Evolutionary conservation across 2,113 vertebrate species (phyloP), one percentile per base, ranked within the genome.

Genomic region (Jacana jacana): DNA sequence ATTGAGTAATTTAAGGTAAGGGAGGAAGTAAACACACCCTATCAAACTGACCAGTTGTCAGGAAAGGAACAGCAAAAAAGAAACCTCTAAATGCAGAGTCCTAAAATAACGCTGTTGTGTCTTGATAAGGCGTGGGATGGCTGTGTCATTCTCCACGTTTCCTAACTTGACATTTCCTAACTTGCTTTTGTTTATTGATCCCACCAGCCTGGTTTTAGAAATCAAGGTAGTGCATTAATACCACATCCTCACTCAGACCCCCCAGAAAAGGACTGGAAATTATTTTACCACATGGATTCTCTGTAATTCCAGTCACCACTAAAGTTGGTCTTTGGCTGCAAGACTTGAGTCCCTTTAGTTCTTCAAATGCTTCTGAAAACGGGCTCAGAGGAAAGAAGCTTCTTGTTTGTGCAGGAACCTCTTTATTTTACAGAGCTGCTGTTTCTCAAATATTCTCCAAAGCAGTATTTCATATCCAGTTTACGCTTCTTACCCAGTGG

Each of bases 401-500:
- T 81, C 31, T 40, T 81, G 51, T 35, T 78, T 75, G 46, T 35
- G n/a, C 40, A 70, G n/a, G 72, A 77, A 27, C 24, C 25, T 71
- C 27, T 18, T 48, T 22, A 30, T 65, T 88, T 84, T 30, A 46
- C 44, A 66, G 66, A 70, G 10, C 37, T 81, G 12, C 24, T 49
- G 40, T 30, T 85, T 57, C 75, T 77, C 60, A 44, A n/a, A 35
- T 57, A 9, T 16, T 70, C 33, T 86, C n/a, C 46, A 55, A 65
- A 85, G 65, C 30, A 49, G 28, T 44, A 22, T 73, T 88, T 81
- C 23, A 4, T 46, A n/a, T 33, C 7, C 37, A 31, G 30, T 48
- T 73, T 33, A 37, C 2, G 0, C 14, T n/a, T n/a, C n/a, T n/a
- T n/a, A n/a, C n/a, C n/a, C n/a, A n/a, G 17, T 77, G 52, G 5